Evolutionary conservation across 2,113 vertebrate species (phyloP), one percentile per base, ranked within the genome.

Genomic region (Antigone vipio): DNA sequence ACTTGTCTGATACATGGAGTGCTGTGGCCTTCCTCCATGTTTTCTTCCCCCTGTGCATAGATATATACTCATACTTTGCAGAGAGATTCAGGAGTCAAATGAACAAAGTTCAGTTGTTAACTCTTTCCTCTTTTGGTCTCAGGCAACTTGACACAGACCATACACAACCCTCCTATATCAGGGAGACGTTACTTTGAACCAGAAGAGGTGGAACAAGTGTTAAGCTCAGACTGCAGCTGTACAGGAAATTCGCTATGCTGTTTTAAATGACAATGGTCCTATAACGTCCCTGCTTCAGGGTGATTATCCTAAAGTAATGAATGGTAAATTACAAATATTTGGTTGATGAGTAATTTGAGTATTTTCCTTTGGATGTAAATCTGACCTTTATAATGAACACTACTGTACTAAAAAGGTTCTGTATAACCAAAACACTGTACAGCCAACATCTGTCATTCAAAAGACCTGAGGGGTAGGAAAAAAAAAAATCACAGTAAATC

Each of bases 361-460:
- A 78, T 94, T 98, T 94, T 97, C 40, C 87, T 83, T 93, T 92
- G 72, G 85, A 85, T 92, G 84, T 85, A 97, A 97, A 92, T 74
- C 64, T 98, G 96, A 97, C 95, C 96, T 98, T 98, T 98, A 86
- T 77, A 96, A 86, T 95, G 75, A 95, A 95, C 69, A 95, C 75
- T 73, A 94, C 95, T 96, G 85, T 96, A 90, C 89, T 97, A 88
- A 91, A 95, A 95, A 94, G 85, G 67, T 97, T 94, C 91, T 96
- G 66, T 69, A 88, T 60, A 92, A 95, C 96, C 95, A 91, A 85
- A 97, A 95, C 79, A 96, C 77, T 88, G 72, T 81, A 96, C 69
- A 91, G 72, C 9, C 89, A 97, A 94, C 96, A 97, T 95, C 94
- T 98, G 97, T 94, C 97, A 95, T 96, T 97, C 97, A 83, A 97